phyloP scores from a whole-genome alignment of 2,888 invertebrate species.

The Bombyx huttoni region DNA sequence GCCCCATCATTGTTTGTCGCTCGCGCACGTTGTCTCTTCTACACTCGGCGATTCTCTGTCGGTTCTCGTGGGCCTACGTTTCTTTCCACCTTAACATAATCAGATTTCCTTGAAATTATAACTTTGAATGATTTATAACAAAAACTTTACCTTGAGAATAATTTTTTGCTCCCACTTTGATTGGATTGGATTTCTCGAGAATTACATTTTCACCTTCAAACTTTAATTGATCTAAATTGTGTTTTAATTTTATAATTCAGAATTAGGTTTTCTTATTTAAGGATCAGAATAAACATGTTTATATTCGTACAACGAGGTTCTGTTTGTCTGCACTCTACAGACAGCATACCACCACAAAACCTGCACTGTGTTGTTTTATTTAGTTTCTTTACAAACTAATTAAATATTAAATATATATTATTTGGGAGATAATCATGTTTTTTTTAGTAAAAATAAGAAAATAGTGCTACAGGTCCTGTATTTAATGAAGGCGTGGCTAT shows the following conservation, averaged over 20 bases:
- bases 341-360: no score
- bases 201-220: conserved; percentile 11
- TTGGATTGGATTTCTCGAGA: conserved; percentile 13
- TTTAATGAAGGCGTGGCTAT: no score
- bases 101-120: conserved; percentile 52
- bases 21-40: neutral
- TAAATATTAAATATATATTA: no score
- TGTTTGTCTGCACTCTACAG: no score
- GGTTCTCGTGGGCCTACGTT: conserved; percentile 14
- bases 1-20: no score
- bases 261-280: neutral
- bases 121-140: conserved; percentile 49
- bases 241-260: neutral
- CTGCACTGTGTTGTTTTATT: no score
- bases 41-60: conserved; percentile 13
- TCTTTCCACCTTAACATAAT: conserved; percentile 37
- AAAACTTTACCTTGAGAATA: conserved; percentile 31
- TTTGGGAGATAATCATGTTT: no score
- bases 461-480: no score
- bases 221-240: neutral
- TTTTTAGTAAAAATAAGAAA: no score
- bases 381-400: no score
- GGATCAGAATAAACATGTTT: no score
- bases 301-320: no score
- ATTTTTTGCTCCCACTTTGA: conserved; percentile 17